Base-by-base conservation (phyloP, 2,797 vertebrate genomes). In the Siniperca obscura region DNA sequence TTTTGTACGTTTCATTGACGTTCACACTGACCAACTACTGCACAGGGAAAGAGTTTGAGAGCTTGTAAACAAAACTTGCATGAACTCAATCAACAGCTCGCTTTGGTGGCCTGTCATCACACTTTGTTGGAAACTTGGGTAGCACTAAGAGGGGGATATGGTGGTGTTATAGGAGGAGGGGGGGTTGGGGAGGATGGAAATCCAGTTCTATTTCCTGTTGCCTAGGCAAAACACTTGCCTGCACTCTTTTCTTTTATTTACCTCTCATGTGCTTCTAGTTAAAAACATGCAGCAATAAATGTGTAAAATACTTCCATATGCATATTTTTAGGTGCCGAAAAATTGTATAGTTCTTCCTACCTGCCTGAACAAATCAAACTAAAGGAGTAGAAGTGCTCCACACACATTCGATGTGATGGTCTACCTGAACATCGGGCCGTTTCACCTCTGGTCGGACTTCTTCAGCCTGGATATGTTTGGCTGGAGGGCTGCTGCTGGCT, bases 371-470 rank as follows among this genome's bases (percentile, higher is more conserved):
- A 60, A 68, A 40, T 42, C 59, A 57, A 46, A 74, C 30, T 2
- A 66, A 56, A 55, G 11, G 4, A 70, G 10, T 2, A 48, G n/a
- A 38, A 21, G 34, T 0, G 10, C 38, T 55, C 14, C 65, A 46
- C 14, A 68, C 19, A 67, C 22, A 56, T 34, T 50, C 67, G 17
- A 71, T 7, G 19, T 69, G 1, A 65, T 50, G 14, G 2, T 65
- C 19, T 90, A 94, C 94, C 93, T 95, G 93, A 44, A 84, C 82
- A 14, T 95, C 94, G 0, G 83, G 72, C 17, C 94, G 84, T 69
- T 92, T 95, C 57, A 90, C 81, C 56, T 94, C 94, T 8, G 85
- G 74, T 56, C 90, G 85, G 76, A 86, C 65, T 19, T 94, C 94
- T 59, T 94, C 93, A 16, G 86, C 14, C 52, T 86, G 92, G 46